phyloP scores from a whole-genome alignment of 2,797 vertebrate genomes.

The Tarsius wallacei region DNA sequence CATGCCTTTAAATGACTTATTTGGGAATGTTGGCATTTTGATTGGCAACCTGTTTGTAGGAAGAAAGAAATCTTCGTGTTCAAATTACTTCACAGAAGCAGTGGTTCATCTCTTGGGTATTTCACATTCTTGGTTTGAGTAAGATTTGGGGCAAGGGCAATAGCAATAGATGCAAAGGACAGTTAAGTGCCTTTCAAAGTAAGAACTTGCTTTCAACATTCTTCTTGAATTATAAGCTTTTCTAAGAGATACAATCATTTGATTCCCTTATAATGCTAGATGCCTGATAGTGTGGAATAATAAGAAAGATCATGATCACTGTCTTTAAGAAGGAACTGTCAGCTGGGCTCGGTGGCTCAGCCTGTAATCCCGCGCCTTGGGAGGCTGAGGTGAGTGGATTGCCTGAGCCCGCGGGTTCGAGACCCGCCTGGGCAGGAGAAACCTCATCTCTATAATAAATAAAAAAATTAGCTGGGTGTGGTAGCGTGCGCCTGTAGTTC shows the following conservation, averaged over 20 bases:
- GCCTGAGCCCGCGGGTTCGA: too few species aligned
- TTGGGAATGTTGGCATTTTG: neutral
- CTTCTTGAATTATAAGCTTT: conserved; percentile 20
- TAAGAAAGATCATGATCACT: neutral
- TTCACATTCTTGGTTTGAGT: neutral
- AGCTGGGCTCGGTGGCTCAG: too few species aligned
- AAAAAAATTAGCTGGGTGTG: too few species aligned
- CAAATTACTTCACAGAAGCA: neutral
- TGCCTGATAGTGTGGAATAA: neutral
- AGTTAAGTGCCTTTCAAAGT: neutral
- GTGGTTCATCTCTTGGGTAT: neutral
- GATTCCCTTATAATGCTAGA: neutral
- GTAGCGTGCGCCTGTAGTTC: too few species aligned
- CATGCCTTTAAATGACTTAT: neutral
- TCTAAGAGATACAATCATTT: conserved; percentile 11
- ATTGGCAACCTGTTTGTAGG: neutral
- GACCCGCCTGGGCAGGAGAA: too few species aligned
- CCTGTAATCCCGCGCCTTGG: too few species aligned
- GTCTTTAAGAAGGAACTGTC: neutral
- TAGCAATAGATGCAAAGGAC: neutral
- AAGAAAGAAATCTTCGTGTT: neutral
- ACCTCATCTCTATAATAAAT: too few species aligned
- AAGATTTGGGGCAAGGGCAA: neutral
- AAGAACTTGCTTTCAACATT: neutral
- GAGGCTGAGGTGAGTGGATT: too few species aligned